phyloP scores from a whole-genome alignment of 2,888 invertebrate genomes.

The Phortica magna region DNA sequence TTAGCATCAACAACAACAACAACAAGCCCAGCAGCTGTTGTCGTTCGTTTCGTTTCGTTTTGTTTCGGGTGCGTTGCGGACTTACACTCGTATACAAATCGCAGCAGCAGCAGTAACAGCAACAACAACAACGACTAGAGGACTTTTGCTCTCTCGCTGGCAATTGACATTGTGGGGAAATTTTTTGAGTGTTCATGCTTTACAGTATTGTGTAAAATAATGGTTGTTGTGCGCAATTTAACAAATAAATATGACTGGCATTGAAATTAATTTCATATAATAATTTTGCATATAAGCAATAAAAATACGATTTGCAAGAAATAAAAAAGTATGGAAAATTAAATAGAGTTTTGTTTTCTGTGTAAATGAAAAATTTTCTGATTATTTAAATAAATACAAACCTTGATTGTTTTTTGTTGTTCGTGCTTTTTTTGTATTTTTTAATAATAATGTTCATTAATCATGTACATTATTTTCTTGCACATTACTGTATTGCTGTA shows the following conservation, averaged over 20 bases:
- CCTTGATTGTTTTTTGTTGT: too few species aligned
- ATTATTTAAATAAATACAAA: too few species aligned
- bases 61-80: not conserved
- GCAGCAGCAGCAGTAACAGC: not conserved
- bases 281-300: not conserved
- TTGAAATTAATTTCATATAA: not conserved
- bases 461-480: too few species aligned
- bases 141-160: slow-evolving; percentile 1
- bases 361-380: too few species aligned
- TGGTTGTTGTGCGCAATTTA: too few species aligned
- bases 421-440: too few species aligned
- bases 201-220: not conserved
- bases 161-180: not conserved
- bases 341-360: too few species aligned
- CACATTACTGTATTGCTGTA: too few species aligned
- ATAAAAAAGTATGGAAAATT: too few species aligned
- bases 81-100: not conserved
- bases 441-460: too few species aligned
- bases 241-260: not conserved
- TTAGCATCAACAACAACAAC: not conserved
- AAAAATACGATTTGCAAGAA: not conserved
- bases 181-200: not conserved
- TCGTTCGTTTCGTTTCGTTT: not conserved
- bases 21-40: not conserved
- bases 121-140: not conserved